These are phyloP conservation scores for Tetragnatha montana DNA, from an alignment of 2,888 invertebrate genomes.

Conservation along the genomic window DNA sequence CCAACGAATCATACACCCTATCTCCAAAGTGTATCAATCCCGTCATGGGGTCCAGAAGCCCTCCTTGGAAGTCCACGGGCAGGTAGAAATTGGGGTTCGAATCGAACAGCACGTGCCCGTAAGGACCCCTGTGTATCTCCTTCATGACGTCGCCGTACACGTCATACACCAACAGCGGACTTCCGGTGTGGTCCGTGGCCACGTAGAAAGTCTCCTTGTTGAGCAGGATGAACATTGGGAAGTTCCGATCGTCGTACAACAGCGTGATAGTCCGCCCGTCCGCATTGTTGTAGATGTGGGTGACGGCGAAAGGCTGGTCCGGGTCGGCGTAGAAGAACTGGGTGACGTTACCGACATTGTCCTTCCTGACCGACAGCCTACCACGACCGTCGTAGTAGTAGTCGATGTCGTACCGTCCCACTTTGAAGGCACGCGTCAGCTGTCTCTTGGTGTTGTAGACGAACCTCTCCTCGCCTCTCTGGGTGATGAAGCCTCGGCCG, in stretches of 20 bases:
- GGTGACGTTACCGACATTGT: constrained; percentile 92
- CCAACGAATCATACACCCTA: constrained; percentile 91
- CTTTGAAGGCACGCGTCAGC: constrained; percentile 87
- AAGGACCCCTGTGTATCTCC: constrained; percentile 92
- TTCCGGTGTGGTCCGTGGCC: constrained; percentile 92
- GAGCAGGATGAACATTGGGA: constrained; percentile 83
- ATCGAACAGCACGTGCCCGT: constrained; percentile 91
- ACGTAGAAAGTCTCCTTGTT: constrained; percentile 91
- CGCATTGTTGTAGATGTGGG: constrained; percentile 93
- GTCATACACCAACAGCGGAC: constrained; percentile 92
- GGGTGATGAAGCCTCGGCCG: constrained; percentile 91
- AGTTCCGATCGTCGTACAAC: constrained; percentile 87
- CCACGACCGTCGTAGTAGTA: constrained; percentile 95
- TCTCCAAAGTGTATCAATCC: constrained; percentile 86
- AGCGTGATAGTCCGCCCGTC: constrained; percentile 88
- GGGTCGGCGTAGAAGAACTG: constrained; percentile 97
- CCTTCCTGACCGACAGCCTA: constrained; percentile 90
- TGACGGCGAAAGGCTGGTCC: constrained; percentile 85
- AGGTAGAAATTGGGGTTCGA: constrained; percentile 90
- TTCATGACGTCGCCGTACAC: constrained; percentile 92
- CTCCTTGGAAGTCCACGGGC: constrained; percentile 77
- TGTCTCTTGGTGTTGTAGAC: constrained; percentile 94
- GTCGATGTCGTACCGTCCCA: constrained; percentile 92
- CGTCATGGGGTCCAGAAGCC: constrained; percentile 90
- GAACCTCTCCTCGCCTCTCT: constrained; percentile 94